Percentiles rank a stretch among this genome's conserved stretches.
Evolutionary conservation across 2,113 vertebrate genomes (phyloP).

Genomic region (Eulemur rufifrons): DNA sequence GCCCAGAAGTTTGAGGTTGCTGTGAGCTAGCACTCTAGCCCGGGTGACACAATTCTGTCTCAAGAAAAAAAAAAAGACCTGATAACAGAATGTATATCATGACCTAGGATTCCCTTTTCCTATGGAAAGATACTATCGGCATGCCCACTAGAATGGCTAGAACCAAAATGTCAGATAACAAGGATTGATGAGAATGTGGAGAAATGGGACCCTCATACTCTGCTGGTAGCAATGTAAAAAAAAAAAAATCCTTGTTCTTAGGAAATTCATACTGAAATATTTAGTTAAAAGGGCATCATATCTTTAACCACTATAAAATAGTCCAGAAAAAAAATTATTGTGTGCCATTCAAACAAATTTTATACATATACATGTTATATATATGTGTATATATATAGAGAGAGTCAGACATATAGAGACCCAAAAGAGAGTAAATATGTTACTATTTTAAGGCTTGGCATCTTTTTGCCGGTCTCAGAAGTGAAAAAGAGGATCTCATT

Average conservation of each 20-base stretch:
- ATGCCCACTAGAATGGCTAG: background rate
- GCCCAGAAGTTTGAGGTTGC: no score
- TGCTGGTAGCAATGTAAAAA: background rate
- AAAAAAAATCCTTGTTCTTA: background rate
- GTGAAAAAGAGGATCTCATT: background rate
- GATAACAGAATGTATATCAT: background rate
- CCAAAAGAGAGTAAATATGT: background rate
- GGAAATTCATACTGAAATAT: conserved; percentile 26
- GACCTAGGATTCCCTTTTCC: conserved; percentile 34
- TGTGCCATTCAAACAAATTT: background rate
- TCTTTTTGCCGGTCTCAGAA: background rate
- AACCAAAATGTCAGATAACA: background rate
- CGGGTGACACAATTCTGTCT: no score
- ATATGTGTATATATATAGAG: background rate
- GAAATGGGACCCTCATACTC: background rate
- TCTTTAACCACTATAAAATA: background rate
- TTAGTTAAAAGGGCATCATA: background rate
- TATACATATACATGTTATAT: background rate
- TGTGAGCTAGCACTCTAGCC: no score
- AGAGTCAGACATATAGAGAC: background rate
- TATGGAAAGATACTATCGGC: background rate
- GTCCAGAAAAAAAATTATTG: background rate
- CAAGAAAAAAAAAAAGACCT: background rate
- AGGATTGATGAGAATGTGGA: background rate
- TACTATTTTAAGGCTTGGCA: background rate